These are phyloP conservation scores for Agrilus mali DNA, from an alignment of 2,888 invertebrate genomes.

Conservation along the genomic window DNA sequence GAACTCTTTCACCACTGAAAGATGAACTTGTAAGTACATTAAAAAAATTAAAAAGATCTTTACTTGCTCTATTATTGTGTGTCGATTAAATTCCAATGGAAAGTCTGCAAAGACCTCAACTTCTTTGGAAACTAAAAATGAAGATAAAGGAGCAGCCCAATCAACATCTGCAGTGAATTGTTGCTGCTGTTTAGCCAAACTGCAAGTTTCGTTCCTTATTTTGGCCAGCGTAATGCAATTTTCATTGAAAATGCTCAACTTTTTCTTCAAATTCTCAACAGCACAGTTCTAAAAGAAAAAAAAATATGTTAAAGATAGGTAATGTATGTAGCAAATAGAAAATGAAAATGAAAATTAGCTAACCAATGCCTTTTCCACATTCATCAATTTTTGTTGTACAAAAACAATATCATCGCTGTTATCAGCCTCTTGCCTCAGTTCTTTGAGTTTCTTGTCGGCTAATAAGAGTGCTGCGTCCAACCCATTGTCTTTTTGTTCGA, in stretches of 20 bases:
- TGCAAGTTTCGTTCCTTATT: slow-evolving; percentile 5
- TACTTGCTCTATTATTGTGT: slow-evolving; percentile 2
- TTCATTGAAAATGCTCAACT: slow-evolving; percentile 5
- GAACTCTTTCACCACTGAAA: slow-evolving; percentile 1
- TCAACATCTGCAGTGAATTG: slow-evolving; percentile 8
- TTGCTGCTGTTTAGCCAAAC: slow-evolving; percentile 5
- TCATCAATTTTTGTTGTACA: not conserved
- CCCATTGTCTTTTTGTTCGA: slow-evolving; percentile 5
- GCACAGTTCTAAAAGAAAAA: too few species aligned
- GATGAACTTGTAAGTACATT: not conserved
- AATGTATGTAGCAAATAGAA: too few species aligned
- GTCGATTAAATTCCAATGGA: slow-evolving; percentile 11
- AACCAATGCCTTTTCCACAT: not conserved
- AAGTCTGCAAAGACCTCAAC: slow-evolving; percentile 8
- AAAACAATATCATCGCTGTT: not conserved
- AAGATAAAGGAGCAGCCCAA: slow-evolving; percentile 7
- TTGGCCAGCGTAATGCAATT: slow-evolving; percentile 3
- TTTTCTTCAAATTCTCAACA: slow-evolving; percentile 4
- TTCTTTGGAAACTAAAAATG: slow-evolving; percentile 5
- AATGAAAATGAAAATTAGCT: too few species aligned
- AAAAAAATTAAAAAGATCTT: not conserved
- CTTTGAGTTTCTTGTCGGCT: not conserved
- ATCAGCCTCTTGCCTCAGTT: not conserved
- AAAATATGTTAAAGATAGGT: too few species aligned
- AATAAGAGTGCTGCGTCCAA: not conserved